These are phyloP conservation scores for Tiaroga cobitis DNA, from an alignment of 2,797 vertebrate species.

Conservation along the genomic window DNA sequence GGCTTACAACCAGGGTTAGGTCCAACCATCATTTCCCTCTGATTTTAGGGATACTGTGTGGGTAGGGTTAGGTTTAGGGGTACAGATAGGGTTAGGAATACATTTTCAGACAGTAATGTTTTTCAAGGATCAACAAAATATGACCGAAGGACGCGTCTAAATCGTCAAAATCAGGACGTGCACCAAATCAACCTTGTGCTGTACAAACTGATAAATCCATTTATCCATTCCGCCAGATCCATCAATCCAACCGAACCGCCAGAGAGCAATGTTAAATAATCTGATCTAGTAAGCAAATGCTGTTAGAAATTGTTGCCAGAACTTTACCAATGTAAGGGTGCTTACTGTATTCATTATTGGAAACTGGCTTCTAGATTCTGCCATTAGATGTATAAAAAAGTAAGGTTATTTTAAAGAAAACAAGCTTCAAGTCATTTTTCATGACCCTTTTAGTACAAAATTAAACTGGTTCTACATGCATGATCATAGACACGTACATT, in stretches of 20 bases:
- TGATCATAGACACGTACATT: too few species aligned
- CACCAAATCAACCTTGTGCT: background rate
- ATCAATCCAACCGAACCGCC: background rate
- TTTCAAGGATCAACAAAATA: too few species aligned
- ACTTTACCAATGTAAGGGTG: background rate
- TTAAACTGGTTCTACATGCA: background rate
- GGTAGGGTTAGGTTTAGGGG: too few species aligned
- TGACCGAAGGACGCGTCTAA: too few species aligned
- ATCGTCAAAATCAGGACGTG: too few species aligned
- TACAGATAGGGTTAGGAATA: too few species aligned
- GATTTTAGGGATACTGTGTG: too few species aligned
- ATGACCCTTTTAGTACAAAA: background rate
- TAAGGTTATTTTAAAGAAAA: background rate
- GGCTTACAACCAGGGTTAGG: too few species aligned
- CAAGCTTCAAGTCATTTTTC: background rate
- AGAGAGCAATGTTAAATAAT: background rate
- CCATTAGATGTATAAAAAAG: background rate
- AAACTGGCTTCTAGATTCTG: background rate
- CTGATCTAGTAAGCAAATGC: background rate
- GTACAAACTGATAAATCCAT: background rate
- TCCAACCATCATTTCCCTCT: too few species aligned
- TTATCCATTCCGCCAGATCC: background rate
- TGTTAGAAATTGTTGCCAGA: background rate
- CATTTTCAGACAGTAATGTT: too few species aligned
- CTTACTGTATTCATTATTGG: background rate